Percentiles rank a stretch among this genome's conserved stretches.
Conservation (phyloP, 2,797 vertebrate genomes). For the Gymnothorax reevesii region DNA sequence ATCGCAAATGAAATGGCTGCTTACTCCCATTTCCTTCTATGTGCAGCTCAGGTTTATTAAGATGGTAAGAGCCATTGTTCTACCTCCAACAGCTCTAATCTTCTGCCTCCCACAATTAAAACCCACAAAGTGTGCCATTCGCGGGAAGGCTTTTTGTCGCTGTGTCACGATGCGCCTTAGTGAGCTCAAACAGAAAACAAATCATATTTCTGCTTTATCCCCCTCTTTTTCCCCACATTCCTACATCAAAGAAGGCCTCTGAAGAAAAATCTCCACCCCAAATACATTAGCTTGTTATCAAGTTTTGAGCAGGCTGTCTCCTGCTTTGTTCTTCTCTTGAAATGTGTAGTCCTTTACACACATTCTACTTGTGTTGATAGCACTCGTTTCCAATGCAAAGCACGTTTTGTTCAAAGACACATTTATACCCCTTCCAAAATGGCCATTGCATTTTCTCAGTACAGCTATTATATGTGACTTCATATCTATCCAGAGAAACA, state of each 20-base stretch:
- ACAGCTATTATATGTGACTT: neutral
- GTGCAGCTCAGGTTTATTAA: conserved; percentile 47
- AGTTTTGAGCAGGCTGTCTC: conserved; percentile 50
- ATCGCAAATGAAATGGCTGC: conserved; percentile 23
- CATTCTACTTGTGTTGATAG: conserved; percentile 36
- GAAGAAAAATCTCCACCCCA: conserved; percentile 48
- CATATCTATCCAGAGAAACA: conserved; percentile 20
- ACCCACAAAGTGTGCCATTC: conserved; percentile 41
- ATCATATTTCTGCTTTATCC: conserved; percentile 34
- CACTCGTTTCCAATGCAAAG: neutral
- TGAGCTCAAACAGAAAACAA: conserved; percentile 51
- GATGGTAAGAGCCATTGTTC: conserved; percentile 51
- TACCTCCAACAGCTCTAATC: conserved; percentile 46
- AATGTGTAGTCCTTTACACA: conserved; percentile 45
- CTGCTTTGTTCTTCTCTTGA: conserved; percentile 42
- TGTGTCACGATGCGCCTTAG: conserved; percentile 56
- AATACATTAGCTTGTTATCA: conserved; percentile 54
- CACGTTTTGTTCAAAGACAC: neutral
- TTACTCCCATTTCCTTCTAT: conserved; percentile 37
- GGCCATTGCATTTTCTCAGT: neutral
- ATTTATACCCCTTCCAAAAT: neutral
- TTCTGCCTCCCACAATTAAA: conserved; percentile 48
- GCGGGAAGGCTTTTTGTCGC: conserved; percentile 51
- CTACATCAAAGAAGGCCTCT: conserved; percentile 54
- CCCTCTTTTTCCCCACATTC: conserved; percentile 35